Conservation (phyloP, 2,797 vertebrate species). For the Rhynchonycteris naso region DNA sequence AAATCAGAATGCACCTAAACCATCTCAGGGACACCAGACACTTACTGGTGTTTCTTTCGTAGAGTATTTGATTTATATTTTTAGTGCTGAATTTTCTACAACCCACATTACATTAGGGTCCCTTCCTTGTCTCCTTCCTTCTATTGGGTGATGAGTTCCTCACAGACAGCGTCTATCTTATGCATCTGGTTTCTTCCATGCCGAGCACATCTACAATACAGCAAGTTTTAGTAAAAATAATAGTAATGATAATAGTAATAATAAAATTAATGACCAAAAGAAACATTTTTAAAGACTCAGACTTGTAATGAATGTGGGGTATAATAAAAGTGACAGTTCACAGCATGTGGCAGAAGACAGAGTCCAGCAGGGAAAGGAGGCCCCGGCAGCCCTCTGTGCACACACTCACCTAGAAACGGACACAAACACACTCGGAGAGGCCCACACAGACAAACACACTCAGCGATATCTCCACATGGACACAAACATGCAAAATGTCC, state of each 20-base stretch:
- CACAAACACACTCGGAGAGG: neutral
- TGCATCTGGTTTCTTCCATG: neutral
- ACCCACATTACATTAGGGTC: neutral
- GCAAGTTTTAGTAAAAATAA: neutral
- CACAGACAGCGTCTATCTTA: neutral
- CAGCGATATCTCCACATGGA: fast-evolving
- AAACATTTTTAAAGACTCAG: neutral
- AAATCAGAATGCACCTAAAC: neutral
- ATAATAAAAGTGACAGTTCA: neutral
- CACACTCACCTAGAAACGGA: neutral
- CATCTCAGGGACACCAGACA: neutral
- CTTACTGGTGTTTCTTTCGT: neutral
- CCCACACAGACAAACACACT: too few species aligned
- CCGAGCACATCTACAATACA: neutral
- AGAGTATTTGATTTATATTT: neutral
- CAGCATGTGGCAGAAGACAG: neutral
- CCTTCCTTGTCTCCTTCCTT: neutral
- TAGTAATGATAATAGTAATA: neutral
- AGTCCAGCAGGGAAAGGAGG: too few species aligned
- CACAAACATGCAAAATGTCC: fast-evolving
- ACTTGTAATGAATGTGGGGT: neutral
- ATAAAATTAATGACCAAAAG: neutral
- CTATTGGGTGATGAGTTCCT: neutral
- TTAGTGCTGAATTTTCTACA: neutral
- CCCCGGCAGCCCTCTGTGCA: too few species aligned